A percentile compares a stretch with the other conserved stretches of the same genome.
Evolutionary conservation across 1,140 invertebrate genomes (phyloP).

Genomic region (Heliconius melpomene): DNA sequence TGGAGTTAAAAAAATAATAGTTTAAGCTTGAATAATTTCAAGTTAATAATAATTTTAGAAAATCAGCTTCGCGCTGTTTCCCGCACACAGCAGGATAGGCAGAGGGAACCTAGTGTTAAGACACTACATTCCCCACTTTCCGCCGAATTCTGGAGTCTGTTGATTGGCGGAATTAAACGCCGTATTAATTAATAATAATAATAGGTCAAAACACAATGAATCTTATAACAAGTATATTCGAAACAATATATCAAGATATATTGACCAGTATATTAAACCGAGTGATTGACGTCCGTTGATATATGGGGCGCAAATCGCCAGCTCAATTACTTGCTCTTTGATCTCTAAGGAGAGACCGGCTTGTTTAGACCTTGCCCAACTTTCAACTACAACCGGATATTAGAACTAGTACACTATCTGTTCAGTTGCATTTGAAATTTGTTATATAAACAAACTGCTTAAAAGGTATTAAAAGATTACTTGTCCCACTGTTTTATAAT

Average conservation of each 20-base stretch:
- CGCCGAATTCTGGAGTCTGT: too few species aligned
- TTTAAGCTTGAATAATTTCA: too few species aligned
- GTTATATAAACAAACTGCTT: not conserved
- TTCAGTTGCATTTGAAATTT: conserved; percentile 25
- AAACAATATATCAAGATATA: conserved; percentile 13
- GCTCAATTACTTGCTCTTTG: conserved; percentile 38
- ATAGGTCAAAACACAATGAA: not conserved
- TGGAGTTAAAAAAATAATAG: too few species aligned
- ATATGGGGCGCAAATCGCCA: conserved; percentile 35
- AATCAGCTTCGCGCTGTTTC: too few species aligned
- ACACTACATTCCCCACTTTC: too few species aligned
- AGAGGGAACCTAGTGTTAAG: too few species aligned
- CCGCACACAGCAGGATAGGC: too few species aligned
- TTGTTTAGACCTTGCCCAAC: conserved; percentile 33
- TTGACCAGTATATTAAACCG: conserved; percentile 22
- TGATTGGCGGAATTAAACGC: too few species aligned
- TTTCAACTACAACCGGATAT: conserved; percentile 32
- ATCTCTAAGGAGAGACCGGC: conserved; percentile 34
- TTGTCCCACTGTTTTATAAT: too few species aligned
- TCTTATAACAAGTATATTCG: not conserved
- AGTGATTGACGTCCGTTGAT: conserved; percentile 31
- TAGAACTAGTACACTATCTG: conserved; percentile 32
- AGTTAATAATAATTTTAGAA: not conserved
- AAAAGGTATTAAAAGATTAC: too few species aligned
- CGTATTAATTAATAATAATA: not conserved